Evolutionary conservation across 2,797 vertebrate genomes (phyloP).

Genomic region (Clamator glandarius): DNA sequence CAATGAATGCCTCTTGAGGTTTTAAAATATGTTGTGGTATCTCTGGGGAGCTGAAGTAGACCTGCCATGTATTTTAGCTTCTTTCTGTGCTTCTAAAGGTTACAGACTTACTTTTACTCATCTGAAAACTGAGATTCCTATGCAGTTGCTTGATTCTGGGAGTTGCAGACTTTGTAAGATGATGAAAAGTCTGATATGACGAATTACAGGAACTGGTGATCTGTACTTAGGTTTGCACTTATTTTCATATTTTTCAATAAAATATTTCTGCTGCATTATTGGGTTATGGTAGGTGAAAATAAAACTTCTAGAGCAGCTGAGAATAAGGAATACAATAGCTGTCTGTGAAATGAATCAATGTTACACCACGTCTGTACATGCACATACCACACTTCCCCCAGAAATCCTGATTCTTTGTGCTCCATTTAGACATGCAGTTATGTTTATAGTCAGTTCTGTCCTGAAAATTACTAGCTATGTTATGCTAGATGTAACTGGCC

Average conservation of each 20-base stretch:
- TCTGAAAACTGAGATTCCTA: background rate
- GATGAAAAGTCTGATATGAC: background rate
- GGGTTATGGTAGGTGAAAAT: background rate
- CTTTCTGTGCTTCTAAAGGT: background rate
- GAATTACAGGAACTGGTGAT: background rate
- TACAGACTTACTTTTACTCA: background rate
- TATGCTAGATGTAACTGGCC: background rate
- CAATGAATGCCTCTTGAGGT: background rate
- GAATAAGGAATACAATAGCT: conserved; percentile 28
- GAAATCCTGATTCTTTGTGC: background rate
- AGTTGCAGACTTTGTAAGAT: background rate
- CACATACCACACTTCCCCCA: background rate
- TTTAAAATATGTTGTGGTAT: background rate
- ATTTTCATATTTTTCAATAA: conserved; percentile 7
- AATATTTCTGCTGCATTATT: background rate
- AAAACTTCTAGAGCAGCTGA: conserved; percentile 23
- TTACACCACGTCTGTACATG: background rate
- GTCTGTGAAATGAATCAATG: conserved; percentile 8
- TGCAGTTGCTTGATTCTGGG: background rate
- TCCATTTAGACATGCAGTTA: background rate
- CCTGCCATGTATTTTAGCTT: background rate
- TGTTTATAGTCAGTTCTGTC: background rate
- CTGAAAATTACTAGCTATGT: background rate
- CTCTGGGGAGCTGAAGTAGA: background rate
- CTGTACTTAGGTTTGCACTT: background rate